Base-by-base conservation (phyloP, 2,113 vertebrate genomes). In the Chionomys nivalis region DNA sequence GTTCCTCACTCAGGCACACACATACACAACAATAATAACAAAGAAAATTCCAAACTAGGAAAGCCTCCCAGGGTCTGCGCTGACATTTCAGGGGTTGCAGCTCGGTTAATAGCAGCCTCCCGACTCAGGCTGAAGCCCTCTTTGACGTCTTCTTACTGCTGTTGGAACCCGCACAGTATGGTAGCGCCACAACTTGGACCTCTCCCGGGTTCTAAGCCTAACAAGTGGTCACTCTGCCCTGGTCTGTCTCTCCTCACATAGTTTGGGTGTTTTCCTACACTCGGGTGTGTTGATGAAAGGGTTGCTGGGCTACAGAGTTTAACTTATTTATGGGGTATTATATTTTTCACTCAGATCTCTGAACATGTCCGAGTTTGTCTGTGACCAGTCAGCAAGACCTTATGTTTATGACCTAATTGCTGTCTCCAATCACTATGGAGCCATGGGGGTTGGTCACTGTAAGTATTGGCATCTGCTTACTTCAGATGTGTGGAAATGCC, bases 361-460 rank as follows among this genome's bases (percentile, higher is more conserved):
- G 98, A 99, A 99, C 98, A 99, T 99, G 99, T 99, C 99, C 0
- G 99, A 99, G 98, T 99, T 99, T 98, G 99, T 99, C 93, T 99
- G 99, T 0, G 99, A 99, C 97, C 99, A 98, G 0, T 99, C 99
- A 96, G 99, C 99, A 42, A 98, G 98, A 76, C 99, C 99, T 11
- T 99, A 99, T 0, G 94, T 99, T 44, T 99, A 99, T 36, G 99
- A 99, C 98, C 99, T 99, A 92, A 98, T 99, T 89, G 99, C 99
- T 1, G 99, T 99, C 96, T 99, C 99, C 90, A 99, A 99, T 98
- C 99, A 99, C 98, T 99, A 99, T 86, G 99, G 99, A 98, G 99
- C 99, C 98, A 99, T 99, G 99, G 99, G 99, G 78, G 99, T 99
- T 70, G 99, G 99, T 93, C 99, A 99, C 98, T 99, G 99, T 99